Conservation (phyloP, 2,113 vertebrate genomes). For the Cephalopterus ornatus region DNA sequence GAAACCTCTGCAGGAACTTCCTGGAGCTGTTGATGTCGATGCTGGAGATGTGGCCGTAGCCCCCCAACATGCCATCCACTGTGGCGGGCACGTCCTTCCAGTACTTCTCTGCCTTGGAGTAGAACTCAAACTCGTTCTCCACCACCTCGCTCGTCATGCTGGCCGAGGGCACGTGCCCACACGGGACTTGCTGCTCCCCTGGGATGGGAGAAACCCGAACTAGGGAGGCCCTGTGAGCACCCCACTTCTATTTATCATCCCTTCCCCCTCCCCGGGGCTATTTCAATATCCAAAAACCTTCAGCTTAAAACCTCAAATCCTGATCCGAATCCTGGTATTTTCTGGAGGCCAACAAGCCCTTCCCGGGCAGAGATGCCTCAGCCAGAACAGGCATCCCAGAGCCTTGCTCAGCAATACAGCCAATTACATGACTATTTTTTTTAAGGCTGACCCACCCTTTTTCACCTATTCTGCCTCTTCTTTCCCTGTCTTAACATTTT, state of each 20-base stretch:
- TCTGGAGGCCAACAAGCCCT: not conserved
- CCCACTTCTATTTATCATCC: not conserved
- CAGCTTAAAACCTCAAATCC: not conserved
- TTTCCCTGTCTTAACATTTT: not conserved
- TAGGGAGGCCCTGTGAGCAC: not conserved
- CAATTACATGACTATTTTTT: not conserved
- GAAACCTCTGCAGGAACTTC: constrained; percentile 89
- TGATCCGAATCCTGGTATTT: not conserved
- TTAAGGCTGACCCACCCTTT: not conserved
- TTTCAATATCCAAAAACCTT: not conserved
- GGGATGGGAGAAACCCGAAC: not conserved
- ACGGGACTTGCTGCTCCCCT: not conserved
- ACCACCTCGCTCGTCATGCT: constrained; percentile 83
- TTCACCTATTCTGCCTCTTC: not conserved
- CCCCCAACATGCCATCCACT: constrained; percentile 95
- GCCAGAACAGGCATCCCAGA: not conserved
- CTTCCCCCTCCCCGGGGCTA: not conserved
- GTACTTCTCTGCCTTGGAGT: constrained; percentile 91
- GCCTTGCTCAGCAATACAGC: not conserved
- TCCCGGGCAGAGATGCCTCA: not conserved
- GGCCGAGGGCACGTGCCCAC: rapidly evolving
- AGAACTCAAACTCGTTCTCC: constrained; percentile 83
- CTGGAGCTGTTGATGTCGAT: constrained; percentile 92
- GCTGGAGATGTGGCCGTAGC: constrained; percentile 93
- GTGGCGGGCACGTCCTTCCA: constrained; percentile 90